Evolutionary conservation across 2,797 vertebrate genomes (phyloP).

Genomic region (Novumbra hubbsi): DNA sequence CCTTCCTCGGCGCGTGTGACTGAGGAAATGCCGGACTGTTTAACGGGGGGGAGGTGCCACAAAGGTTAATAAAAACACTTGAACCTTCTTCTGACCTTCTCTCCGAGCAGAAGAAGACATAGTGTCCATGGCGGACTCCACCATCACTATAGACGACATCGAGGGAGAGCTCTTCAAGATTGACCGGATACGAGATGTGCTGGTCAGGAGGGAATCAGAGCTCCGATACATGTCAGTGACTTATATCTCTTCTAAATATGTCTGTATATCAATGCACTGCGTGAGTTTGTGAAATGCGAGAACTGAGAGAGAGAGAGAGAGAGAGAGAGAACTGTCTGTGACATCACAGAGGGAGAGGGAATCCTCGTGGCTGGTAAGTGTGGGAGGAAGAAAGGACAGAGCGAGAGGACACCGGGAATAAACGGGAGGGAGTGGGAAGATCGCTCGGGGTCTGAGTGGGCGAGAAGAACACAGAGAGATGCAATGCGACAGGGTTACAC

Average conservation of each 20-base stretch:
- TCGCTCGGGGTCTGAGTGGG: not conserved
- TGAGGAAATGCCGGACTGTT: too few species aligned
- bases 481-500: not conserved
- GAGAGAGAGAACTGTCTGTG: not conserved
- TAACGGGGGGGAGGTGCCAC: not conserved
- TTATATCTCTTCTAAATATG: not conserved
- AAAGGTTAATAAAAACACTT: not conserved
- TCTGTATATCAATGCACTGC: not conserved
- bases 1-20: too few species aligned
- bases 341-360: not conserved
- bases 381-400: not conserved
- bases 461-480: not conserved
- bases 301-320: too few species aligned
- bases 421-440: not conserved
- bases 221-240: slow-evolving; percentile 77
- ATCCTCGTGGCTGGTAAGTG: not conserved
- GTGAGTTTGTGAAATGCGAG: too few species aligned
- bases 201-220: slow-evolving; percentile 77
- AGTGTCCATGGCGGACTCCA: slow-evolving; percentile 78
- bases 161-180: slow-evolving; percentile 78
- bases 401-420: not conserved
- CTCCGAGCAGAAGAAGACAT: slow-evolving; percentile 60
- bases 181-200: slow-evolving; percentile 73
- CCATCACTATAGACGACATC: slow-evolving; percentile 71
- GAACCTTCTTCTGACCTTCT: not conserved